These are phyloP conservation scores for Metellina segmentata DNA, from an alignment of 2,888 invertebrate genomes.

Conservation along the genomic window DNA sequence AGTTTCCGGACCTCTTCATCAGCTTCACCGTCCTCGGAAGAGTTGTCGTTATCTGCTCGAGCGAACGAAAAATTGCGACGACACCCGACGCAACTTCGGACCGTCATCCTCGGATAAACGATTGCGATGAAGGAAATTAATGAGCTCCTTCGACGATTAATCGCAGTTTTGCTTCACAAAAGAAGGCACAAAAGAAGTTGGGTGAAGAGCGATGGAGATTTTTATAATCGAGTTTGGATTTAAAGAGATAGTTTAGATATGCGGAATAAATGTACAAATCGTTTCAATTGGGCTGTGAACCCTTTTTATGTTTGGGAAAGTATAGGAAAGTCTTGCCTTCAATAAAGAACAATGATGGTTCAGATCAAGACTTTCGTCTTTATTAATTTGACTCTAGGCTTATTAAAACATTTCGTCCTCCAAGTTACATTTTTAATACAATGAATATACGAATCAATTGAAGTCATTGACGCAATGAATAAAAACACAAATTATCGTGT, in stretches of 20 bases:
- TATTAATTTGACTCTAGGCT: no score
- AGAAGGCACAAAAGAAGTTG: neutral
- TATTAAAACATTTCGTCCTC: no score
- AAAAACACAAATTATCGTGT: no score
- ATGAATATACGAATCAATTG: no score
- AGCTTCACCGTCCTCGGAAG: neutral
- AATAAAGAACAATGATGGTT: no score
- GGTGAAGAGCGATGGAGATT: neutral
- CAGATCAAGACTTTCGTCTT: no score
- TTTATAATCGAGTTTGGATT: neutral
- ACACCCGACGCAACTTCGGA: neutral
- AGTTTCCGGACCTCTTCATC: slow-evolving; percentile 20
- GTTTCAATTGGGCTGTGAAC: no score
- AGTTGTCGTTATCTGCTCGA: slow-evolving; percentile 7
- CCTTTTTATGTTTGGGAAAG: no score
- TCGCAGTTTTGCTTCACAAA: neutral
- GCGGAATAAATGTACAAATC: neutral
- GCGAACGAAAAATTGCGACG: slow-evolving; percentile 25
- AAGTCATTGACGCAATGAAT: no score
- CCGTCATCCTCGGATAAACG: neutral
- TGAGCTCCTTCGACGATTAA: slow-evolving; percentile 38
- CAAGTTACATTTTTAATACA: no score
- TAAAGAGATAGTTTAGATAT: neutral
- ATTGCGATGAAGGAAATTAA: slow-evolving; percentile 47
- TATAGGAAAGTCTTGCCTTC: no score